Percentiles rank a stretch among this genome's conserved stretches.
phyloP scores from a whole-genome alignment of 2,797 vertebrate genomes.

The Simalia tracyae region DNA sequence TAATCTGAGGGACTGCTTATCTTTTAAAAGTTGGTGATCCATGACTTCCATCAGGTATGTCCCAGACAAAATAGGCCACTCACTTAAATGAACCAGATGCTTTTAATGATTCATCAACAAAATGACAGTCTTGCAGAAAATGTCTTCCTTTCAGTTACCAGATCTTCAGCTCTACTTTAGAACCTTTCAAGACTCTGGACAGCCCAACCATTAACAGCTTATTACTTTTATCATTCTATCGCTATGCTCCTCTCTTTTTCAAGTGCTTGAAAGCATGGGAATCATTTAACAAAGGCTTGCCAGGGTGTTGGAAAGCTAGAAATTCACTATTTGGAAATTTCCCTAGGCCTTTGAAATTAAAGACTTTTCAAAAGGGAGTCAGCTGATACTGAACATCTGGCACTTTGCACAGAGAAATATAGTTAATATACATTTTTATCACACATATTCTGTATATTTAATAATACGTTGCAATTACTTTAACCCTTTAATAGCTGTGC shows the following conservation, averaged over 20 bases:
- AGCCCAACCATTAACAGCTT: slow-evolving; percentile 28
- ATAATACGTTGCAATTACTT: neutral
- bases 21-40: neutral
- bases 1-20: neutral
- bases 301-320: slow-evolving; percentile 4
- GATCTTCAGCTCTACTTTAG: slow-evolving; percentile 22
- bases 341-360: neutral
- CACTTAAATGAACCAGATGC: slow-evolving; percentile 10
- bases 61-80: neutral
- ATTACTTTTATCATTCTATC: slow-evolving; percentile 19
- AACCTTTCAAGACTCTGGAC: neutral
- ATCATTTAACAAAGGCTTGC: neutral
- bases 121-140: neutral
- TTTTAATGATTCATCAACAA: slow-evolving; percentile 4
- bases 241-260: neutral
- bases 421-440: neutral
- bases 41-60: neutral
- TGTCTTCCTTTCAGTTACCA: slow-evolving; percentile 9
- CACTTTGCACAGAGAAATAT: neutral
- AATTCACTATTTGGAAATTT: neutral
- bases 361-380: slow-evolving; percentile 4
- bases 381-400: slow-evolving; percentile 12
- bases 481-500: neutral
- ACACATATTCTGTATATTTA: neutral
- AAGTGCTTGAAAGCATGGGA: slow-evolving; percentile 32